phyloP scores from a whole-genome alignment of 1,140 invertebrate species.

The Drosophila virilis region DNA sequence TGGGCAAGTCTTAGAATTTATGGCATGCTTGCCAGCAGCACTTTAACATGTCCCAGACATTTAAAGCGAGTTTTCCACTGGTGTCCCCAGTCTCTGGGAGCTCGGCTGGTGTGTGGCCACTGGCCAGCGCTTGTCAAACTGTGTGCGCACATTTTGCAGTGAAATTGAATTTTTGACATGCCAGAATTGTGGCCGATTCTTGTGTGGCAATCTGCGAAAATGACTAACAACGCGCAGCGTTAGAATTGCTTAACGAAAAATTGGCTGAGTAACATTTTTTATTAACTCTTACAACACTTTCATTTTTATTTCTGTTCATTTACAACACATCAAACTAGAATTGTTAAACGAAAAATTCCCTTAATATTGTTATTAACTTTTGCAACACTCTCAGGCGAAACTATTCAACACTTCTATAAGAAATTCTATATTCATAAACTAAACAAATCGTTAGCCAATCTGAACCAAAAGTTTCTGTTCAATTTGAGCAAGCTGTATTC shows the following conservation, averaged over 20 bases:
- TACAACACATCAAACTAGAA: too few species aligned
- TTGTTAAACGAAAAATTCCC: too few species aligned
- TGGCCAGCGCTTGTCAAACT: slow-evolving; percentile 49
- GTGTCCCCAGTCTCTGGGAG: neutral
- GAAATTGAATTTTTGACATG: slow-evolving; percentile 9
- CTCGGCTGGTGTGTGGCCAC: slow-evolving; percentile 17
- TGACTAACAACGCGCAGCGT: neutral
- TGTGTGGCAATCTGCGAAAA: neutral
- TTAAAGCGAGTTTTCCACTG: slow-evolving; percentile 60
- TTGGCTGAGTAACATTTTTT: too few species aligned
- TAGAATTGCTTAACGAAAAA: too few species aligned
- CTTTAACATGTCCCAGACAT: slow-evolving; percentile 64
- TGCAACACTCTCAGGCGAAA: too few species aligned
- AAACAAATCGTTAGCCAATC: slow-evolving; percentile 1
- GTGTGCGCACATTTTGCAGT: slow-evolving; percentile 9
- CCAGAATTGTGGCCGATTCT: neutral
- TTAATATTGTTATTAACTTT: too few species aligned
- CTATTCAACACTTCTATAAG: too few species aligned
- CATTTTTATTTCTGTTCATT: too few species aligned
- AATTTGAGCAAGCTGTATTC: neutral
- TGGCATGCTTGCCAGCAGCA: slow-evolving; percentile 72
- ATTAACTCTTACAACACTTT: too few species aligned
- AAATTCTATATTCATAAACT: neutral
- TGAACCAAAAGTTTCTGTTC: neutral
- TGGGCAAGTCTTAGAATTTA: slow-evolving; percentile 78